Evolutionary conservation across 2,888 invertebrate genomes (phyloP).

Genomic region (Nephrotoma flavescens): DNA sequence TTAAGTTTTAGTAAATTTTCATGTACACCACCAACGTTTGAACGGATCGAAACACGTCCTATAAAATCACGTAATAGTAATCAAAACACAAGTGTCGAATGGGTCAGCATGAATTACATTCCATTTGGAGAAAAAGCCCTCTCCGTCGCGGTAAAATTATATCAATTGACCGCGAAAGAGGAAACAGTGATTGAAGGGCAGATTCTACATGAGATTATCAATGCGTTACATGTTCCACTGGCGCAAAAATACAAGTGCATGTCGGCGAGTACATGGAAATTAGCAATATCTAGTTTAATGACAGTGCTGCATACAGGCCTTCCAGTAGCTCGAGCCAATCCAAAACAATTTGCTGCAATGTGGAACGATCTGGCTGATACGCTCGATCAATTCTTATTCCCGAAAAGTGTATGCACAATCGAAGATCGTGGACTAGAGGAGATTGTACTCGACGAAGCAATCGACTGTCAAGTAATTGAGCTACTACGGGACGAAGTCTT

Average conservation of each 20-base stretch:
- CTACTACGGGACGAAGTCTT: slow-evolving; percentile 65
- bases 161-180: slow-evolving; percentile 56
- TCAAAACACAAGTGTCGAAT: slow-evolving; percentile 41
- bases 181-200: slow-evolving; percentile 54
- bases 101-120: slow-evolving; percentile 68
- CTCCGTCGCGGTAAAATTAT: slow-evolving; percentile 57
- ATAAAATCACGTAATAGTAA: slow-evolving; percentile 10
- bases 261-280: slow-evolving; percentile 67
- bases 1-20: slow-evolving; percentile 53
- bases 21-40: slow-evolving; percentile 46
- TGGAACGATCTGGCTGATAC: slow-evolving; percentile 80
- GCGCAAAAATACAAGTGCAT: slow-evolving; percentile 69
- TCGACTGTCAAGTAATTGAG: slow-evolving; percentile 70
- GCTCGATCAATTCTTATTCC: slow-evolving; percentile 84
- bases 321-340: slow-evolving; percentile 68
- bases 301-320: slow-evolving; percentile 69
- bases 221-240: slow-evolving; percentile 57
- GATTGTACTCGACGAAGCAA: slow-evolving; percentile 54
- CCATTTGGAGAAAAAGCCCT: slow-evolving; percentile 74
- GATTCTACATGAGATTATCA: slow-evolving; percentile 51
- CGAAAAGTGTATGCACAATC: slow-evolving; percentile 39
- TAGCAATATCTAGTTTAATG: slow-evolving; percentile 61
- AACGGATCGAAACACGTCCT: slow-evolving; percentile 38
- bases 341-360: slow-evolving; percentile 56
- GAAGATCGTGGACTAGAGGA: slow-evolving; percentile 43